Evolutionary conservation across 2,113 vertebrate genomes (phyloP), one percentile per base, ranked within the genome.

Genomic region (Austrofundulus limnaeus): DNA sequence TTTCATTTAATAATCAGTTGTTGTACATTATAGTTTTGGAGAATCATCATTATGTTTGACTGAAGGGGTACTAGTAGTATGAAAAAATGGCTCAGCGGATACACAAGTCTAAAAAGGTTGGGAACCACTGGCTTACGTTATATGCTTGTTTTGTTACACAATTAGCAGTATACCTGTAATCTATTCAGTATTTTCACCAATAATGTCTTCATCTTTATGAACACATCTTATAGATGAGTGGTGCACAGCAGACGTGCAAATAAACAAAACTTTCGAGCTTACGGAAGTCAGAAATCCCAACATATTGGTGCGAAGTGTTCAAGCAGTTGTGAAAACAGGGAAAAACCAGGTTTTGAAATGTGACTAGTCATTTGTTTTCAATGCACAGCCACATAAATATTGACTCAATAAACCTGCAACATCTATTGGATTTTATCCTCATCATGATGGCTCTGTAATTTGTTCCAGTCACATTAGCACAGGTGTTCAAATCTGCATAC

Each of bases 361-460:
- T 81, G 86, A 81, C 16, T 71, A 77, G 84, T 61, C 46, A 81
- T 87, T 88, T 86, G 65, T 88, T 86, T n/a, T 86, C 50, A 62
- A 82, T 79, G 51, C 42, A 37, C 81, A 70, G 71, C 17, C 39
- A 46, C 62, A 28, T 42, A 54, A 73, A 71, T 64, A 84, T 85
- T 81, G 72, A 74, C 67, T 82, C 62, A 70, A 82, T 83, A 67
- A 81, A 72, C 56, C 75, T 75, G 87, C 88, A 87, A 66, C 81
- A 75, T 88, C 84, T 83, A 61, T 73, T 51, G 61, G 74, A 85
- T 66, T 70, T 80, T 66, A 82, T 72, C 69, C 75, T 51, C 72
- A 60, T 65, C 89, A 80, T 86, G 82, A 75, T 59, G 72, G 50
- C 0, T 58, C 88, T 90, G 91, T 91, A 90, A 92, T 92, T 89